These are phyloP conservation scores for Hexactinellida sp. DNA, from an alignment of 37 sponge, comb jelly and placozoan species.

Conservation along the genomic window DNA sequence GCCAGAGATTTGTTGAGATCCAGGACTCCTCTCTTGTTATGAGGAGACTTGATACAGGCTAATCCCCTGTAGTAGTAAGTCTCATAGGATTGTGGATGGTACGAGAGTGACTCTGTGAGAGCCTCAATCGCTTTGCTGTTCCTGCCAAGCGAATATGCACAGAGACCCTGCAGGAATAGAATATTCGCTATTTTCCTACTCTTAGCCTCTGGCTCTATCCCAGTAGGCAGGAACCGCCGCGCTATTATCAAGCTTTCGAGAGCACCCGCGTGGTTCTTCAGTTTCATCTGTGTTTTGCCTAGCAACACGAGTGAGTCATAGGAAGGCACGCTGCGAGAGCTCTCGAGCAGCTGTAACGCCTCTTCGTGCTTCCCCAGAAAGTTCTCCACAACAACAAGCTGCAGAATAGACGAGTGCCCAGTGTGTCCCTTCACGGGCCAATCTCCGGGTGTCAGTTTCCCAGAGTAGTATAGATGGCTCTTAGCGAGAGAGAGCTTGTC, in stretches of 20 bases:
- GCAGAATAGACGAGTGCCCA: background rate
- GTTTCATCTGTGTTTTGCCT: slow-evolving; percentile 56
- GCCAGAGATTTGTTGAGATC: slow-evolving; percentile 76
- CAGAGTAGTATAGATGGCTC: slow-evolving; percentile 19
- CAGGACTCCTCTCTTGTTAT: slow-evolving; percentile 29
- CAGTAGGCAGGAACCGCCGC: slow-evolving; percentile 29
- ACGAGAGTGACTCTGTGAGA: slow-evolving; percentile 29
- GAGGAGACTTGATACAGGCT: slow-evolving; percentile 36
- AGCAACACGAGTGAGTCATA: slow-evolving; percentile 25
- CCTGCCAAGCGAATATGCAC: slow-evolving; percentile 27
- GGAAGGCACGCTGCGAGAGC: background rate
- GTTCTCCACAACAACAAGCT: slow-evolving; percentile 50
- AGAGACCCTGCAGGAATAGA: slow-evolving; percentile 50
- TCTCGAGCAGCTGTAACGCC: slow-evolving; percentile 6
- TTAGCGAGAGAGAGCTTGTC: slow-evolving; percentile 44
- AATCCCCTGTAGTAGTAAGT: slow-evolving; percentile 67
- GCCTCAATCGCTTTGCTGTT: slow-evolving; percentile 39
- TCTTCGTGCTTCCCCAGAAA: slow-evolving; percentile 71
- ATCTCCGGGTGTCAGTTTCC: background rate
- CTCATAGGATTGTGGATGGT: slow-evolving; percentile 31
- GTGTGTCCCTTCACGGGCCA: background rate
- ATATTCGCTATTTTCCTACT: background rate
- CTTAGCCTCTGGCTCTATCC: background rate
- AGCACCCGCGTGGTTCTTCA: slow-evolving; percentile 31
- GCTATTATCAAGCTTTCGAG: slow-evolving; percentile 44